A percentile compares a stretch with the other conserved stretches of the same genome.
phyloP scores from a whole-genome alignment of 2,888 invertebrate genomes.

The Myopa tessellatipennis region DNA sequence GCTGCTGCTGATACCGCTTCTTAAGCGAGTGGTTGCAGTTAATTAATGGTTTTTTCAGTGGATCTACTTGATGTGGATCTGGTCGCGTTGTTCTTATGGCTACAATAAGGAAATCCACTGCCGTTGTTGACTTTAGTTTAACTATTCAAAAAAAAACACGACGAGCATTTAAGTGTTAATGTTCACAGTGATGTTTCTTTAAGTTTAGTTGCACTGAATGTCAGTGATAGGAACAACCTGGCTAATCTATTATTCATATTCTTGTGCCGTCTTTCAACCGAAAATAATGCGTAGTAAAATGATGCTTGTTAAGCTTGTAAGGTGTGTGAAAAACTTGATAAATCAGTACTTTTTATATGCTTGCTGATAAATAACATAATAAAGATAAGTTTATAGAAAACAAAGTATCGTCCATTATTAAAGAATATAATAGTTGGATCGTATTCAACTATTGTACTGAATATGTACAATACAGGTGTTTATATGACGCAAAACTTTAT shows the following conservation, averaged over 20 bases:
- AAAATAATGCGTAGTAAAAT: constrained; percentile 16
- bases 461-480: too few relatives aligned
- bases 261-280: constrained; percentile 10
- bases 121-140: neutral
- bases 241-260: neutral
- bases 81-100: neutral
- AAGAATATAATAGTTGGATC: too few relatives aligned
- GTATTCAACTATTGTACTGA: too few relatives aligned
- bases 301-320: constrained; percentile 5
- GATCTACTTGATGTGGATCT: constrained; percentile 58
- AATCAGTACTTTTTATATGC: constrained; percentile 5
- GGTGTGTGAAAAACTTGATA: neutral
- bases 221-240: neutral
- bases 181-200: neutral
- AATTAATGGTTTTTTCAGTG: constrained; percentile 64
- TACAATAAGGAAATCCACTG: neutral
- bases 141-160: neutral
- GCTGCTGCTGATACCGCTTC: neutral
- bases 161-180: neutral
- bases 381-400: too few relatives aligned
- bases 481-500: neutral
- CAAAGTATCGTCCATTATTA: too few relatives aligned
- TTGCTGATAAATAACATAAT: neutral
- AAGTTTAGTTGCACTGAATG: neutral
- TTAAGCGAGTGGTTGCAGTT: constrained; percentile 52